Evolutionary conservation across 2,888 invertebrate genomes (phyloP).

Genomic region (Eupithecia vulgata): DNA sequence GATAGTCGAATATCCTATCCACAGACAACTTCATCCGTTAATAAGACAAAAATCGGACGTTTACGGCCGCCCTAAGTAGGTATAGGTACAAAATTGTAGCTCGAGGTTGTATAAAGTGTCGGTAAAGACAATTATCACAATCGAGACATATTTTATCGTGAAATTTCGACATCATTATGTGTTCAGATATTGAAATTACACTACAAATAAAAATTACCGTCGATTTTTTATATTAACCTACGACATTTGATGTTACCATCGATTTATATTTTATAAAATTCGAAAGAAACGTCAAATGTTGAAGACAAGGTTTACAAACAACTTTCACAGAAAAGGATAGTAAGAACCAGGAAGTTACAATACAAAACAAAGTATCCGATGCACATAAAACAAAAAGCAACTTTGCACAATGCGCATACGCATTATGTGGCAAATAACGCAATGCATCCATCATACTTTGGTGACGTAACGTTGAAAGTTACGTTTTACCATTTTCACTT

Average conservation of each 20-base stretch:
- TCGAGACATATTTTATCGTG: not conserved
- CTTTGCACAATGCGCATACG: conserved; percentile 30
- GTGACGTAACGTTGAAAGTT: conserved; percentile 35
- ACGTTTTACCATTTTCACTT: conserved; percentile 25
- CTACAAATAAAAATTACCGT: not conserved
- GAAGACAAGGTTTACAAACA: not conserved
- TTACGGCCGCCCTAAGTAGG: too few species aligned
- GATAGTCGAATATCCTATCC: too few species aligned
- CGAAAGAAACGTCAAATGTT: not conserved
- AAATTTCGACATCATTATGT: not conserved
- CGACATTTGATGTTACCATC: not conserved
- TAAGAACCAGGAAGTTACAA: conserved; percentile 10
- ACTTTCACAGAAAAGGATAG: conserved; percentile 1
- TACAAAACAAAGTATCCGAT: conserved; percentile 14
- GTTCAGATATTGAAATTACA: not conserved
- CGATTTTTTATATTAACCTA: not conserved
- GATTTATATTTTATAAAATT: not conserved
- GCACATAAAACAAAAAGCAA: conserved; percentile 26
- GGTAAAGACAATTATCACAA: too few species aligned
- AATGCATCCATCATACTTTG: conserved; percentile 29
- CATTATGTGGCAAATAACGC: conserved; percentile 23
- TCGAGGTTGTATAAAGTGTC: too few species aligned
- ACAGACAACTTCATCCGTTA: too few species aligned
- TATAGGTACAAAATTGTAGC: not conserved
- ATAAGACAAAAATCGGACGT: too few species aligned